Base-by-base conservation (phyloP, 2,888 invertebrate species). In the Blomia tropicalis region DNA sequence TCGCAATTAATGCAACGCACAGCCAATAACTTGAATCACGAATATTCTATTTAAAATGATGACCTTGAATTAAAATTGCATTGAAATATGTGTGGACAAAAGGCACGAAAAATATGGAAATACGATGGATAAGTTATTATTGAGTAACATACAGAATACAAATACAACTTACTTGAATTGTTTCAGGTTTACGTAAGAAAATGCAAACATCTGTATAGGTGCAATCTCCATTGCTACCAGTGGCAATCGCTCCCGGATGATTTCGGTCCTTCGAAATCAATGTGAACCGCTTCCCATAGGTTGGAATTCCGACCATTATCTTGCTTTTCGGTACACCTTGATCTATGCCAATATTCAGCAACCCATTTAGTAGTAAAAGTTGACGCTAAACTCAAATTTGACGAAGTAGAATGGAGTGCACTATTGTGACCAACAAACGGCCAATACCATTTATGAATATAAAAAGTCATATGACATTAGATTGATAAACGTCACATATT, bases 391-490 rank as follows among this genome's bases (percentile, higher is more conserved):
- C 81, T 79, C 43, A 76, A 75, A 68, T 87, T 85, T 1, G 75
- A 74, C 11, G 75, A 69, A 4, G 79, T 76, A 1, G 79, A 75
- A 71, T 80, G 85, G 2, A 92, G 74, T 0, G 91, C 90, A 0
- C 90, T 80, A 74, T 92, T 91, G 14, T 87, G 76, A n/a, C 54
- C 63, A 22, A 56, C 36, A 32, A 62, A 63, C 29, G 63, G 63
- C 90, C 1, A 84, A 82, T 66, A 80, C 80, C 59, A 60, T 27
- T 72, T 79, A 78, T 4, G 81, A 79, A 70, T 80, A 73, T 91
- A 89, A 71, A n/a, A 82, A 91, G 72, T 92, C 91, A 71, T 92
- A 92, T 0, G 85, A 80, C 91, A 92, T 91, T 19, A 92, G 71
- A 73, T 88, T 89, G 0, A 88, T 80, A 75, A 81, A 87, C 73